phyloP scores from a whole-genome alignment of 1,140 invertebrate genomes.

The Leptestheria dahalacensis region DNA sequence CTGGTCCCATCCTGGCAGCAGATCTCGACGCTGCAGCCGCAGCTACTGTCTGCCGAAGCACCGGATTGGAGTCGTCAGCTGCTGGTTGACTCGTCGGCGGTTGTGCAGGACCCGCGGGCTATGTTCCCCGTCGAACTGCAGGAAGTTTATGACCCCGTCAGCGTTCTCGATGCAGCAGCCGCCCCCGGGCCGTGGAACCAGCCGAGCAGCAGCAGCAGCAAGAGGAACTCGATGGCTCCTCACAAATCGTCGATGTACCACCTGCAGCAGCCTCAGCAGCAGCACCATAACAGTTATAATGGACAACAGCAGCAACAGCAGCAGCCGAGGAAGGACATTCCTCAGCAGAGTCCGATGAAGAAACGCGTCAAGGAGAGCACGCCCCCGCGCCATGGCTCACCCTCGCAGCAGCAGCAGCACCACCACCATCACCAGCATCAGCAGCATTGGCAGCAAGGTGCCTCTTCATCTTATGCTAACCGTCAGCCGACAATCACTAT shows the following conservation, averaged over 20 bases:
- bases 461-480: constrained; percentile 26
- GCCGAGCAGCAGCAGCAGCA: constrained; percentile 17
- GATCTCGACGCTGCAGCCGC: constrained; percentile 45
- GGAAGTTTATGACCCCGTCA: constrained; percentile 37
- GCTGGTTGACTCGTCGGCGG: constrained; percentile 58
- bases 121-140: constrained; percentile 47
- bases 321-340: constrained; percentile 50
- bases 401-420: constrained; percentile 33
- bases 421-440: constrained; percentile 29
- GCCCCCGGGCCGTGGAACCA: constrained; percentile 4
- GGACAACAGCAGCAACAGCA: constrained; percentile 18
- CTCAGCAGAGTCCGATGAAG: constrained; percentile 88
- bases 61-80: constrained; percentile 61
- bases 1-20: constrained; percentile 80
- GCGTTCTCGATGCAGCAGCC: constrained; percentile 33
- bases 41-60: constrained; percentile 42
- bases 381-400: background rate
- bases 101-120: constrained; percentile 33
- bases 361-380: constrained; percentile 95
- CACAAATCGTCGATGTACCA: constrained; percentile 13
- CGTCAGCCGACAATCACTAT: constrained; percentile 66
- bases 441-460: constrained; percentile 27
- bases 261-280: constrained; percentile 6
- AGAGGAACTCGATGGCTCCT: constrained; percentile 22
- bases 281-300: constrained; percentile 16